These are phyloP conservation scores for Capreolus pygargus DNA, from an alignment of 2,113 vertebrate species.

Conservation along the genomic window DNA sequence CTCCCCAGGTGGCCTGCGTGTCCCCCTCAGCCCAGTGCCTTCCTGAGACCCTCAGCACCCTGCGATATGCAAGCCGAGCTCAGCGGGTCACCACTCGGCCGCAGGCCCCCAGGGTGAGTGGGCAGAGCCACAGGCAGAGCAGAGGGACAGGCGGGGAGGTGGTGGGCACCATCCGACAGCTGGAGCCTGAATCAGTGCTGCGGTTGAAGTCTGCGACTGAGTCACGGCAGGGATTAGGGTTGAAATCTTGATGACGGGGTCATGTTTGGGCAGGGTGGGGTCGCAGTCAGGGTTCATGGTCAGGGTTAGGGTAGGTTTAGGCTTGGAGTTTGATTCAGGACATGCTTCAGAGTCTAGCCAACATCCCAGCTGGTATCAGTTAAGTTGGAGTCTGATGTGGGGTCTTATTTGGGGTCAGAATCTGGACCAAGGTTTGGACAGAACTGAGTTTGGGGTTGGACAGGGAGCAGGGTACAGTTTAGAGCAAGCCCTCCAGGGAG, in stretches of 20 bases:
- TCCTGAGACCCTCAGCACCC: constrained; percentile 83
- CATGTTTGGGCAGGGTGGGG: not conserved
- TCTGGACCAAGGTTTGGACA: not conserved
- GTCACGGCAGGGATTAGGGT: not conserved
- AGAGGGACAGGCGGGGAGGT: not conserved
- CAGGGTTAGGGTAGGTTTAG: not conserved
- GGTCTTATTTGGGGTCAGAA: not conserved
- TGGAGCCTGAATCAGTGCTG: not conserved
- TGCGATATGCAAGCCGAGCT: constrained; percentile 82
- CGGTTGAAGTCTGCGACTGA: not conserved
- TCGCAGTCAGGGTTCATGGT: not conserved
- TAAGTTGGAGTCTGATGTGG: not conserved
- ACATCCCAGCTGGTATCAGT: not conserved
- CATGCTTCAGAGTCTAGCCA: not conserved
- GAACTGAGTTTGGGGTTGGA: not conserved
- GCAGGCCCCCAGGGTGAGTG: constrained; percentile 72
- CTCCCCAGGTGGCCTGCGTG: constrained; percentile 83
- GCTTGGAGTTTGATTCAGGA: not conserved
- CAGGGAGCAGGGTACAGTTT: not conserved
- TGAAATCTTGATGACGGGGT: not conserved
- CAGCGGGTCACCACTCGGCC: constrained; percentile 79
- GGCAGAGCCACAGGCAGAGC: not conserved
- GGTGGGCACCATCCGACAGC: not conserved
- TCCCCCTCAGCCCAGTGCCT: constrained; percentile 81
- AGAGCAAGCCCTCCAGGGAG: not conserved